Evolutionary conservation across 2,888 invertebrate species (phyloP).

Genomic region (Papilio elwesi): DNA sequence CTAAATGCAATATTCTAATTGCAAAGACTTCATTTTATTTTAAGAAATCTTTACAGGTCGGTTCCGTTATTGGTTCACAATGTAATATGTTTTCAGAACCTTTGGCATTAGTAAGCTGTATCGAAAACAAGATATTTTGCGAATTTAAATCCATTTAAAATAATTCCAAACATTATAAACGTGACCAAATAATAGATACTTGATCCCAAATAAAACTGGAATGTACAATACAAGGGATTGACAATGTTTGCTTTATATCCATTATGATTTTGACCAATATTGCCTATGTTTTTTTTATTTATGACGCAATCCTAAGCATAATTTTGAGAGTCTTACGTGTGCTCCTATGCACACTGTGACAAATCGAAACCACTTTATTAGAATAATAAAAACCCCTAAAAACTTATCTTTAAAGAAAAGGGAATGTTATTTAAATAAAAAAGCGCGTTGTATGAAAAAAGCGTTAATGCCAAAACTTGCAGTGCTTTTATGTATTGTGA

Average conservation of each 20-base stretch:
- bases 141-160: background rate
- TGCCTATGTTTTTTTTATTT: background rate
- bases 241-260: no score
- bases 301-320: background rate
- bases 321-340: conserved; percentile 16
- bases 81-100: no score
- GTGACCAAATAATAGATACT: background rate
- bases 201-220: no score
- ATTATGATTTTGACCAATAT: no score
- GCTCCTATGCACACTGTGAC: conserved; percentile 21
- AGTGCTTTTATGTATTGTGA: conserved; percentile 27
- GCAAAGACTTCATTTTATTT: no score
- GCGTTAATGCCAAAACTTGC: conserved; percentile 34
- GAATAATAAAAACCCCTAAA: background rate
- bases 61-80: no score
- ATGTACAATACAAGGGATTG: no score
- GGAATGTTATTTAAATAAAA: background rate
- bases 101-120: no score
- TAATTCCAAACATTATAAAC: background rate
- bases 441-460: conserved; percentile 27
- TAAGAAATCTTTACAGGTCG: no score
- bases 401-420: background rate
- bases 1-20: no score
- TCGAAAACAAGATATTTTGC: no score
- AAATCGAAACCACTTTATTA: conserved; percentile 5